Evolutionary conservation across 2,888 invertebrate genomes (phyloP).

Genomic region (Rotaria macrura): DNA sequence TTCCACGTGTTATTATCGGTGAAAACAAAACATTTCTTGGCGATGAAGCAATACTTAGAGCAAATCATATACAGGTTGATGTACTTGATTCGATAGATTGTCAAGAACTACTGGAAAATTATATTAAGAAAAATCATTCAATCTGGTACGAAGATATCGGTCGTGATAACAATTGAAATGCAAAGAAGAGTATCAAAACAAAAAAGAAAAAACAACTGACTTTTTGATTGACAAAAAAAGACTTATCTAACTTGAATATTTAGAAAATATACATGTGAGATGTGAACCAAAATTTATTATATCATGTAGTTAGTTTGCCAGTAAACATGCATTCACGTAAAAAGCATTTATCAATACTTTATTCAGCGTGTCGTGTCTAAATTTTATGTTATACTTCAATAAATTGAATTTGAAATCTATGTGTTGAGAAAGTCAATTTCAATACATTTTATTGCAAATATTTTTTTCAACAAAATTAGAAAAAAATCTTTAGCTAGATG

Average conservation of each 20-base stretch:
- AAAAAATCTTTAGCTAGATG: background rate
- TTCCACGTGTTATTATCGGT: background rate
- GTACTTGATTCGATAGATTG: background rate
- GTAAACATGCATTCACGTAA: too few relatives aligned
- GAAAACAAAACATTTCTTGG: constrained; percentile 8
- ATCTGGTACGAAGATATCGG: constrained; percentile 16
- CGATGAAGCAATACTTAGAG: background rate
- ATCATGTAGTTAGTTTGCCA: too few relatives aligned
- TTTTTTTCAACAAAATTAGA: background rate
- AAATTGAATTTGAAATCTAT: too few relatives aligned
- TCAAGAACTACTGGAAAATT: background rate
- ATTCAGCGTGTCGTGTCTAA: too few relatives aligned
- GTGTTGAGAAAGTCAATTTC: too few relatives aligned
- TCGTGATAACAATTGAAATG: background rate
- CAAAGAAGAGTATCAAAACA: background rate
- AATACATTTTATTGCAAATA: too few relatives aligned
- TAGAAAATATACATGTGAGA: too few relatives aligned
- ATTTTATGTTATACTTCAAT: too few relatives aligned
- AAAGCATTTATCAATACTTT: too few relatives aligned
- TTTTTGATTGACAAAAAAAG: background rate
- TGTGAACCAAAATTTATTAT: too few relatives aligned
- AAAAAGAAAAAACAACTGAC: too few relatives aligned
- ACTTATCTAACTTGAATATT: background rate
- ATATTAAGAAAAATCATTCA: background rate
- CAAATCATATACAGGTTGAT: background rate